phyloP scores from a whole-genome alignment of 92 coral and sea anemone species.

The Siderastrea radians region DNA sequence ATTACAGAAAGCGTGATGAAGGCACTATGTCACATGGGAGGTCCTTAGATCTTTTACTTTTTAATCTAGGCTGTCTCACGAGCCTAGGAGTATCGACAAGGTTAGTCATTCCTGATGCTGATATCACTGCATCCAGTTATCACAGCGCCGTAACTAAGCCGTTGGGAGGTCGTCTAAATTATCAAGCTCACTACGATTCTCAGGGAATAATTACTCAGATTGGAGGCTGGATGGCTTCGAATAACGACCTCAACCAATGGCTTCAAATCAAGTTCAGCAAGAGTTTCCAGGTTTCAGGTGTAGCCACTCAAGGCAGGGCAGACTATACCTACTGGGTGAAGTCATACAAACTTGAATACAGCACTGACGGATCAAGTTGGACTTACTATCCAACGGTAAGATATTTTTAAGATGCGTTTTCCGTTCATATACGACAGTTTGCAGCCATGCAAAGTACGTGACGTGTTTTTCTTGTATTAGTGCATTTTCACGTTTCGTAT shows the following conservation, averaged over 20 bases:
- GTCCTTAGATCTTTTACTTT: neutral
- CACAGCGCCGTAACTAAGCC: constrained; percentile 27
- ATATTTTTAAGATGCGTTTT: too few species aligned
- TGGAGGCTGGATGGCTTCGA: constrained; percentile 80
- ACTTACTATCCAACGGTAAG: constrained; percentile 36
- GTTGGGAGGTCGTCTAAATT: constrained; percentile 66
- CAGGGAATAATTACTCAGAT: constrained; percentile 23
- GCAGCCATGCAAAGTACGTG: constrained; percentile 20
- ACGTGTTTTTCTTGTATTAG: neutral
- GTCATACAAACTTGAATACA: constrained; percentile 73
- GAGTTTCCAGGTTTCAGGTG: constrained; percentile 66
- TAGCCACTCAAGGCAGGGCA: constrained; percentile 82
- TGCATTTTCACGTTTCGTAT: too few species aligned
- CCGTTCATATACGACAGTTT: too few species aligned
- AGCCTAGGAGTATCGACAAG: constrained; percentile 60
- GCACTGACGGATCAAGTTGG: constrained; percentile 78
- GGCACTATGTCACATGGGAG: too few species aligned
- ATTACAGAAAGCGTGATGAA: too few species aligned
- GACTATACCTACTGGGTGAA: constrained; percentile 78
- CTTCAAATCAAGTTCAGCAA: constrained; percentile 63
- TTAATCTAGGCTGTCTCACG: constrained; percentile 56
- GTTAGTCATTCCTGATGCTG: constrained; percentile 42
- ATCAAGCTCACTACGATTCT: neutral
- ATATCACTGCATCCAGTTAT: constrained; percentile 75
- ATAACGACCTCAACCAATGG: constrained; percentile 62